Conservation (phyloP, 2,888 invertebrate species). For the Microdon myrmicae region DNA sequence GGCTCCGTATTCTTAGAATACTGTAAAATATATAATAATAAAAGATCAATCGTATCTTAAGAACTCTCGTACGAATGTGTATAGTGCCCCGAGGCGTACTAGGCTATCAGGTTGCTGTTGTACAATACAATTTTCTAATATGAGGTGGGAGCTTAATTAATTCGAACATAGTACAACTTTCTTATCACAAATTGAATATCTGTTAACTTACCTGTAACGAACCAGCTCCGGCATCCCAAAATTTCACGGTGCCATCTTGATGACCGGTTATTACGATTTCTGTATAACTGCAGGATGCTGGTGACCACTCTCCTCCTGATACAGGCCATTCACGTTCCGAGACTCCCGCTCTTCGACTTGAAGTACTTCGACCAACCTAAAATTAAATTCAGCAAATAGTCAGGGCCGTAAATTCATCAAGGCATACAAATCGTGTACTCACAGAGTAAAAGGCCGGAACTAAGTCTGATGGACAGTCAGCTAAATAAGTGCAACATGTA, state of each 20-base stretch:
- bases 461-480: slow-evolving; percentile 97
- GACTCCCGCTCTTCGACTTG: slow-evolving; percentile 83
- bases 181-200: neutral
- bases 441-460: slow-evolving; percentile 97
- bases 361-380: slow-evolving; percentile 76
- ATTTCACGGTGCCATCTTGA: slow-evolving; percentile 97
- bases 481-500: slow-evolving; percentile 95
- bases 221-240: slow-evolving; percentile 98
- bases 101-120: no score
- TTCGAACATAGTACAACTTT: no score
- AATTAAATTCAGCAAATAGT: slow-evolving; percentile 3
- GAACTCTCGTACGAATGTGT: no score
- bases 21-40: no score
- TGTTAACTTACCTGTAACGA: slow-evolving; percentile 78
- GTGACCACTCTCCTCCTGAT: slow-evolving; percentile 95
- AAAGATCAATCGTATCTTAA: no score
- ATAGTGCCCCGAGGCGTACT: no score
- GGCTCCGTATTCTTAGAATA: no score
- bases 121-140: no score
- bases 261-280: slow-evolving; percentile 99
- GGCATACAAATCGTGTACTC: slow-evolving; percentile 32
- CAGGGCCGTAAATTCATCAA: neutral
- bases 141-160: no score
- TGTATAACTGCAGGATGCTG: slow-evolving; percentile 95
- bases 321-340: slow-evolving; percentile 96